Evolutionary conservation across 1,140 invertebrate genomes (phyloP), one percentile per base, ranked within the genome.

Genomic region (Drosophila willistoni): DNA sequence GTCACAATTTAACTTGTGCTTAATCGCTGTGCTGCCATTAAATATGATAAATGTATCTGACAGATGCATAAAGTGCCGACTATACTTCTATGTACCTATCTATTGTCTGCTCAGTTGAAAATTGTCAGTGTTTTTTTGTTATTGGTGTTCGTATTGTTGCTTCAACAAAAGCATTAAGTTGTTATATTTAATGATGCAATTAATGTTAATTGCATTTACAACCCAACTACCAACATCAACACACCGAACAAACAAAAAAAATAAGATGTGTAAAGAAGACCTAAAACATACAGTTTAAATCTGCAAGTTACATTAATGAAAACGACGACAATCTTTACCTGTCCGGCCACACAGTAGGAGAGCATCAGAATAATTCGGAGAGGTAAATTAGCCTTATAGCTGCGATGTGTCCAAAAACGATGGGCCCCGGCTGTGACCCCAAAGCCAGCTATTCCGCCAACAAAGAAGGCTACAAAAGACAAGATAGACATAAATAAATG

Each of bases 391-490:
- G 97, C 97, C 93, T 97, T 97, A 91, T 96, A 98, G 3, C 96
- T 93, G 65, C 95, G 93, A 92, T 98, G 97, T 29, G 96, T 94
- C 96, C 96, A 98, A 19, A 96, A 94, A 17, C 97, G 94, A 92
- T 98, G 97, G 1, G 94, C 96, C 3, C 97, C 97, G 19, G 94
- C 97, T 0, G 97, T 98, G 6, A 98, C 93, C 9, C 95, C 95
- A 67, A 96, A 94, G 39, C 94, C 95, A 25, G 93, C 93, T 1
- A 95, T 63, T 9, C 92, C 80, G 29, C 93, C 94, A 13, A 93
- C 78, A 7, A 94, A 47, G 6, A 93, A 83, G 41, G 89, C 95
- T 95, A 75, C 5, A 51, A 77, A 19, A 63, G n/a, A 36, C 13
- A 67, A 9, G n/a, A 22, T 22, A 36, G 13, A 55, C 44, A 44